phyloP scores from a whole-genome alignment of 2,113 vertebrate genomes.

The Oxyura jamaicensis region DNA sequence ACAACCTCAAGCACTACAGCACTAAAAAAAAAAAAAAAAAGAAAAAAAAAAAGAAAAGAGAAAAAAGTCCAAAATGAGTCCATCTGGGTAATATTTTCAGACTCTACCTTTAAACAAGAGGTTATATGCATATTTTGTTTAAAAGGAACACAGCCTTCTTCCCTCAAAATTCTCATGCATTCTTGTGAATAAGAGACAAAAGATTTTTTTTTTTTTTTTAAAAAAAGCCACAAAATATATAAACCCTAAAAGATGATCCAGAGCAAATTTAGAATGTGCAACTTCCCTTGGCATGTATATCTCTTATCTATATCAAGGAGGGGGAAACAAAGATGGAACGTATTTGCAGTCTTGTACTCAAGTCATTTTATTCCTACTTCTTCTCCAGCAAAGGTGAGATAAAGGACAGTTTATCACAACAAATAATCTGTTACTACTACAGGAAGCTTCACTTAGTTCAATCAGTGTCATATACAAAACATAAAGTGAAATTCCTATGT shows the following conservation, averaged over 20 bases:
- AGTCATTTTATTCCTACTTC: background rate
- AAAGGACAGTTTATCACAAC: background rate
- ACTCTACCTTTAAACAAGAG: background rate
- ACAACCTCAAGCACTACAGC: conserved; percentile 4
- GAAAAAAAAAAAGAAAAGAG: too few relatives aligned
- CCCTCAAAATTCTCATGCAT: background rate
- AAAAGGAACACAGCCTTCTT: background rate
- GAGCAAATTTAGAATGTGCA: background rate
- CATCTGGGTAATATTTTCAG: conserved; percentile 7
- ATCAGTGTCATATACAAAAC: background rate
- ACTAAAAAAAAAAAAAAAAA: too few relatives aligned
- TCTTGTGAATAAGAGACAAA: background rate
- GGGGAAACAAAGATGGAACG: background rate
- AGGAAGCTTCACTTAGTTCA: background rate
- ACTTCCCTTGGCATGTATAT: background rate
- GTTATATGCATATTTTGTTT: background rate
- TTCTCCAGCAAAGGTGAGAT: background rate
- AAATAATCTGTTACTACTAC: background rate
- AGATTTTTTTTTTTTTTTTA: background rate
- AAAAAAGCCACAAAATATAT: background rate
- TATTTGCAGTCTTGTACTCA: background rate
- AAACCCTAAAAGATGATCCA: background rate
- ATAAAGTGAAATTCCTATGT: background rate
- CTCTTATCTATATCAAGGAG: background rate
- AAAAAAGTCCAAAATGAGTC: background rate